Base-by-base conservation (phyloP, 2,888 invertebrate species). In the Melieria picta region DNA sequence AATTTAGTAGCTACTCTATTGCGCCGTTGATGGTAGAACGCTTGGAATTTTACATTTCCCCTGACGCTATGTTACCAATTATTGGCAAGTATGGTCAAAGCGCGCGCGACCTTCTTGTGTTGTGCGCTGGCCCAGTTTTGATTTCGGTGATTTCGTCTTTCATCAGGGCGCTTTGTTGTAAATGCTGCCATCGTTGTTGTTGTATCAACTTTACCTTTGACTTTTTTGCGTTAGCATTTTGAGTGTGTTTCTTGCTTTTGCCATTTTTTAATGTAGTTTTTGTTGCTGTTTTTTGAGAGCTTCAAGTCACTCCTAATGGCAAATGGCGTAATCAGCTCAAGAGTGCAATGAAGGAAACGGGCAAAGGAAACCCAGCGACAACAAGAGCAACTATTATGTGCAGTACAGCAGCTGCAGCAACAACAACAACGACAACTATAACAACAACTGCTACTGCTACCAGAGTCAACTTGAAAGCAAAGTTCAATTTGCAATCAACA, bases 281-380 rank as follows among this genome's bases (percentile, higher is more conserved):
- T 11, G 5, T 1, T 52, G 11, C 13, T 52, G 6, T 50, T 50
- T 50, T 52, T 52, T 13, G 13, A 52, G 52, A 52, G 52, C 9
- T 13, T 52, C 52, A 5, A 52, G 13, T 52, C 10, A 5, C 7
- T 52, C 11, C 13, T 52, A 13, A 52, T 52, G 9, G 52, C n/a
- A 52, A 52, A 52, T 52, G 52, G 52, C 52, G 52, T 52, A 52
- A 52, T 52, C 52, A 52, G 52, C 52, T 52, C 52, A 52, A 52
- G 52, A 52, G 13, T 52, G 52, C 52, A 52, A 52, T 52, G 52
- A 52, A 52, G 52, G 9, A 52, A 52, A 52, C 13, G 13, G 13
- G 13, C 52, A 11, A 52, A 52, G 52, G 52, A 10, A 52, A 52
- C 4, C 10, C 13, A 4, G 7, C 11, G 9, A 50, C 11, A 50